These are phyloP conservation scores for Anhinga rufa DNA, from an alignment of 2,113 vertebrate genomes.

Conservation along the genomic window DNA sequence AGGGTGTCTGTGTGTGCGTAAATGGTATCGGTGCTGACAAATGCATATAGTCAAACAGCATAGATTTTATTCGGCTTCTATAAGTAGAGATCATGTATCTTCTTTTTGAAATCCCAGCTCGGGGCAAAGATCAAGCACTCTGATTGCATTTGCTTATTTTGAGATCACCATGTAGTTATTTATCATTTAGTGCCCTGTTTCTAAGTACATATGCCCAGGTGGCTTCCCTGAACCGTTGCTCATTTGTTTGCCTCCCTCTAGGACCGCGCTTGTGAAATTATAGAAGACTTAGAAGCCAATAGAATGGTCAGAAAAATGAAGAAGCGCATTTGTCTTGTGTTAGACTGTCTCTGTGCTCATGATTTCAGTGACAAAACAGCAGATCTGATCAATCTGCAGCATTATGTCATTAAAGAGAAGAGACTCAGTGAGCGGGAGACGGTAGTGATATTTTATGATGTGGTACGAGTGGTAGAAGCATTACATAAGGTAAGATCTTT, in stretches of 20 bases:
- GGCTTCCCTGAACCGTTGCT: neutral
- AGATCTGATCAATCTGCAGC: constrained; percentile 98
- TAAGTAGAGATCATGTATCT: neutral
- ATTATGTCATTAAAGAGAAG: constrained; percentile 99
- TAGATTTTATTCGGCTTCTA: neutral
- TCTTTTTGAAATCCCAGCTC: neutral
- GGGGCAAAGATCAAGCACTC: neutral
- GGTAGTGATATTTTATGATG: constrained; percentile 96
- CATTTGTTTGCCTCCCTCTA: constrained; percentile 40
- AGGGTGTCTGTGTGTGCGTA: neutral
- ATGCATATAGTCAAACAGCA: neutral
- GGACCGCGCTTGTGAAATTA: constrained; percentile 92
- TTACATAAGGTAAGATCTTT: constrained; percentile 86
- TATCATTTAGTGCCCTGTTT: neutral
- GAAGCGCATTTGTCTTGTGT: constrained; percentile 95
- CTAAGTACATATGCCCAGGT: neutral
- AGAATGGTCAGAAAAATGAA: constrained; percentile 90
- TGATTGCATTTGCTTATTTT: neutral
- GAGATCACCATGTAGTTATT: neutral
- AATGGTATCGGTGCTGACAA: neutral
- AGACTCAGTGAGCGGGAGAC: constrained; percentile 93
- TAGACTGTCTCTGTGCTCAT: constrained; percentile 96
- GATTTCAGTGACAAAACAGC: constrained; percentile 97
- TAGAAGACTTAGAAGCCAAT: constrained; percentile 88
- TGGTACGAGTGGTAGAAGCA: constrained; percentile 96